Base-by-base conservation (phyloP, 2,113 vertebrate species). In the Oreochromis aureus region DNA sequence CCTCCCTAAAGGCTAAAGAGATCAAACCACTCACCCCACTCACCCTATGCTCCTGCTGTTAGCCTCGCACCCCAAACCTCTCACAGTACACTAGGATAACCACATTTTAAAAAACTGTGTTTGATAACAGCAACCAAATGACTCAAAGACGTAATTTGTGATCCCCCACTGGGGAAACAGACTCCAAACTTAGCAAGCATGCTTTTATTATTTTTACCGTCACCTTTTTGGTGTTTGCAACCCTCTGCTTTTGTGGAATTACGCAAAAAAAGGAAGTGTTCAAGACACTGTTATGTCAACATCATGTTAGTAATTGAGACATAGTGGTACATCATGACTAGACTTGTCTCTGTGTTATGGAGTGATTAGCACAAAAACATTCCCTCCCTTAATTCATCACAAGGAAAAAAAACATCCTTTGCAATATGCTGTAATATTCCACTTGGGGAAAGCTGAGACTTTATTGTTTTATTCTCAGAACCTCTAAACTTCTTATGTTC, bases 1-100 rank as follows among this genome's bases (percentile, higher is more conserved):
- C 90, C 73, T 53, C 22, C 18, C 61, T 61, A 89, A 93, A 95
- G 93, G 86, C 41, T 91, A 94, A n/a, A 78, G 63, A 56, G 84
- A 82, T 83, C 34, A 46, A 13, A n/a, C 80, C 59, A 63, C 58
- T 73, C 78, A 32, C 32, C 3, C 15, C 44, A 61, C 53, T 71
- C 79, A 34, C 58, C 34, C 8, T 19, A 18, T 61, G 24, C 19
- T n/a, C n/a, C 3, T 44, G 41, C 9, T 12, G 10, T 24, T 22
- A 12, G 2, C 16, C 54, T 86, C 78, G 13, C 84, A 59, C 80
- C 82, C 15, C 27, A 66, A 7, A 54, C 85, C 58, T 63, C 53
- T 61, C 84, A 54, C 27, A 44, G 61, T 7, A 69, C 27, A 76
- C 83, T 34, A 5, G 34, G 34, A 66, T 66, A 39, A 8, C 61